Base-by-base conservation (phyloP, 2,113 vertebrate genomes). In the Merops nubicus region DNA sequence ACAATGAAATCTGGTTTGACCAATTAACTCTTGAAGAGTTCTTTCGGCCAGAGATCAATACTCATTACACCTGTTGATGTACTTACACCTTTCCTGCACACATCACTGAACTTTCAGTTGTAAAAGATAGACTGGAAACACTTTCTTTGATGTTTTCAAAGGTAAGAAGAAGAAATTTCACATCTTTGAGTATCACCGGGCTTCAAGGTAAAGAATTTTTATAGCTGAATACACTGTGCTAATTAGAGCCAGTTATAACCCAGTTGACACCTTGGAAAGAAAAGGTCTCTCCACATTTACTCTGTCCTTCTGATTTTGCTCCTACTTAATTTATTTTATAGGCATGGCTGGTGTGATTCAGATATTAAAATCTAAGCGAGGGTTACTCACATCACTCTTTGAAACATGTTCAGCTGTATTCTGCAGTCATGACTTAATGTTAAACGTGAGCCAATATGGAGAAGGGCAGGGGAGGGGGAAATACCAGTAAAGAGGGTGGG, bases 221-320 rank as follows among this genome's bases (percentile, higher is more conserved):
- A 89, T 31, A 93, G 74, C 31, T 38, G 23, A 85, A 83, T 21
- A 91, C 3, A 65, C 36, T 38, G 38, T 19, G 31, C 47, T 95
- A 95, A 96, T 94, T 91, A 97, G 34, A 93, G 45, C 23, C 33
- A 95, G 86, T 65, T 89, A 93, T 62, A 94, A 91, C 63, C 6
- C 16, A 95, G 47, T 21, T 88, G 87, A 93, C 43, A 80, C 25
- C 60, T 54, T 34, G n/a, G 23, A 91, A 89, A 33, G 40, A 89
- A 89, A 86, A 91, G 31, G 75, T 67, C 70, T 85, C 63, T 56
- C 45, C 67, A 72, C 25, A 47, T 69, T 91, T 67, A 60, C 15
- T 88, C n/a, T 59, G 36, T 65, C 57, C 85, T 91, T 93, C 42
- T 15, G 4, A 64, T 82, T 95, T 91, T 82, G 40, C 26, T 82